Evolutionary conservation across 2,113 vertebrate genomes (phyloP).

Genomic region (Tupaia chinensis): DNA sequence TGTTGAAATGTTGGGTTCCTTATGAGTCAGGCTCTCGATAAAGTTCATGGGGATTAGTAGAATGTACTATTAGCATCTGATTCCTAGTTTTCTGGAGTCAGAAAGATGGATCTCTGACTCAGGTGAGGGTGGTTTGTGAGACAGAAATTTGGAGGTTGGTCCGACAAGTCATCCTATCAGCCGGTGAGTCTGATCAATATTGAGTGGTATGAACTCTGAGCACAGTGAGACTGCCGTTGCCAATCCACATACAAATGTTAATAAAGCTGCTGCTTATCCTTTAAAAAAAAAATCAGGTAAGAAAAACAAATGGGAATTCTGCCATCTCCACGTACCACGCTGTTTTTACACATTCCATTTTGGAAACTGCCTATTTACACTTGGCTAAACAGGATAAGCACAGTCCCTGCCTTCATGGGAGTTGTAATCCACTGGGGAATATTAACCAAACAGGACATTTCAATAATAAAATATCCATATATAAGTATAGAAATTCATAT

Average conservation of each 20-base stretch:
- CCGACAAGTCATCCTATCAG: neutral
- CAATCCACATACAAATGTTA: neutral
- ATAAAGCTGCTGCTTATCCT: neutral
- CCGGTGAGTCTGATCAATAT: neutral
- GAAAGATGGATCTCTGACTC: neutral
- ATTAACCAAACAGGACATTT: neutral
- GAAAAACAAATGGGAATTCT: conserved; percentile 6
- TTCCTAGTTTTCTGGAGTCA: neutral
- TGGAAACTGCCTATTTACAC: neutral
- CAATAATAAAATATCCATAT: neutral
- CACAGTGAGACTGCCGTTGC: neutral
- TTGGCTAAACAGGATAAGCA: neutral
- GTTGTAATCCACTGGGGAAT: neutral
- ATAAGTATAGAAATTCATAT: neutral
- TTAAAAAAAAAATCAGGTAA: neutral
- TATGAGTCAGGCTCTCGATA: neutral
- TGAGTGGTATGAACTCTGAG: neutral
- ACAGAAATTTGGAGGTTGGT: neutral
- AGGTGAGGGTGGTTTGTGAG: neutral
- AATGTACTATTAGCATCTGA: neutral
- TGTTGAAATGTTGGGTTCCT: neutral
- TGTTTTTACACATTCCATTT: neutral
- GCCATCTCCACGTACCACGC: neutral
- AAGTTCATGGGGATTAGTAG: neutral
- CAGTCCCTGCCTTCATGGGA: neutral